Evolutionary conservation across 2,113 vertebrate genomes (phyloP).

Genomic region (Mus musculus): GRCm39 chr7:29477001-29477500

Average conservation of each 20-base stretch:
- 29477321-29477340: background rate
- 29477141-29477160: background rate
- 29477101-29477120: background rate
- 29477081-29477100: background rate
- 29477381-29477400: background rate
- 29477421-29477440: background rate
- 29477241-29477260: background rate
- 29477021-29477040: background rate
- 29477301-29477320: slow-evolving; percentile 24
- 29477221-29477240: background rate
- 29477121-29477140: background rate
- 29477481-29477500: background rate
- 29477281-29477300: background rate
- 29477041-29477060: background rate
- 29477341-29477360: background rate
- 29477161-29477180: background rate
- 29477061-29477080: background rate
- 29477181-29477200: background rate
- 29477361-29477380: slow-evolving; percentile 3
- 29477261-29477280: background rate
- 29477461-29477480: background rate
- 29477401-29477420: background rate
- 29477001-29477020: background rate
- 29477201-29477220: background rate
- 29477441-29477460: background rate